Percentiles rank a stretch among this genome's conserved stretches.
These are phyloP conservation scores for Silurus glanis DNA, from an alignment of 2,113 vertebrate species.

Conservation along the genomic window DNA sequence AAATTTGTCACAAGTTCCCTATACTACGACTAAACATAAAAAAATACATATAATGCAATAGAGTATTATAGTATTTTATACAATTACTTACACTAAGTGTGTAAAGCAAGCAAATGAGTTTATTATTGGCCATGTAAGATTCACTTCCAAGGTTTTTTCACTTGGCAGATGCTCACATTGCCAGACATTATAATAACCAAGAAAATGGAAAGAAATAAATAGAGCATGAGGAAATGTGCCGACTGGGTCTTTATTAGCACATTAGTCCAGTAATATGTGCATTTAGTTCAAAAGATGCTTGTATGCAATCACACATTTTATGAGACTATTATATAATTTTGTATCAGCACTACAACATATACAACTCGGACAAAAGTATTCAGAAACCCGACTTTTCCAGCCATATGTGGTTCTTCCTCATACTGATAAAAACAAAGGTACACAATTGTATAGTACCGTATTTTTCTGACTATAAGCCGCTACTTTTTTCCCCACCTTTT, in stretches of 20 bases:
- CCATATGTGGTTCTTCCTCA: no score
- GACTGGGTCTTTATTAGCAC: neutral
- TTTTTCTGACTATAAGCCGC: no score
- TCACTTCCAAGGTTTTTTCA: neutral
- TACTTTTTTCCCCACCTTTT: no score
- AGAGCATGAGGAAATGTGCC: neutral
- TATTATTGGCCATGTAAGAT: neutral
- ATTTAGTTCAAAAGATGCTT: neutral
- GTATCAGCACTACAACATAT: neutral
- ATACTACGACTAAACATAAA: neutral
- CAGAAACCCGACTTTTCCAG: no score
- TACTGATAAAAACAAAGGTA: no score
- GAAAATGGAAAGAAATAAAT: neutral
- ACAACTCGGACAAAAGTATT: no score
- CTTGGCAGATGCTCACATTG: neutral
- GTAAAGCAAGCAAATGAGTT: neutral
- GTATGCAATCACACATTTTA: neutral
- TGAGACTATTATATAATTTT: neutral
- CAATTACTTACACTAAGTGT: no score
- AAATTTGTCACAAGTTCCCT: neutral
- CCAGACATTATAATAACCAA: neutral
- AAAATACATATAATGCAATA: no score
- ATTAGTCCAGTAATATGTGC: neutral
- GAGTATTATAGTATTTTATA: no score
- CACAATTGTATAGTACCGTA: no score